Evolutionary conservation across 92 coral and sea anemone species (phyloP).

Genomic region (Zoanthus solanderi): DNA sequence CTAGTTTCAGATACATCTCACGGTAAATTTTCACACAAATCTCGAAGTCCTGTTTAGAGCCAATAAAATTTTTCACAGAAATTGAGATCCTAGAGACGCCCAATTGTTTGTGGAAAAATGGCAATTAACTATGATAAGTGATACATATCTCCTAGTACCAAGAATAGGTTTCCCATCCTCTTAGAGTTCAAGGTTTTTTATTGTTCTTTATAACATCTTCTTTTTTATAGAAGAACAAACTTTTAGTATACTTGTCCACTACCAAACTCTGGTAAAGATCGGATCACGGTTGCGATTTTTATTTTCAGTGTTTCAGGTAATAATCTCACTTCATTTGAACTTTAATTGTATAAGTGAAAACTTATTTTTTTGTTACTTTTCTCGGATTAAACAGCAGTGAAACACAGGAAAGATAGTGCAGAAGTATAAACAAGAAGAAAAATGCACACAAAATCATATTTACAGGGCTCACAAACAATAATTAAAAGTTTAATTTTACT

Average conservation of each 20-base stretch:
- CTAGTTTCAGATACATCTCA: not conserved
- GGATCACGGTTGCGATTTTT: too few relatives aligned
- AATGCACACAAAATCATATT: not conserved
- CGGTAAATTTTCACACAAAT: not conserved
- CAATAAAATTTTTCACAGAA: not conserved
- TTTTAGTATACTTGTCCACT: too few relatives aligned
- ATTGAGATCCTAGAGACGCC: not conserved
- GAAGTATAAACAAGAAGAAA: not conserved
- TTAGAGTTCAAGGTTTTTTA: too few relatives aligned
- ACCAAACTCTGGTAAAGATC: too few relatives aligned
- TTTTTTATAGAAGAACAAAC: too few relatives aligned
- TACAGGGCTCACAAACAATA: not conserved
- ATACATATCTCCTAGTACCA: not conserved
- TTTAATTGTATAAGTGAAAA: too few relatives aligned
- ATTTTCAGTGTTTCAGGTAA: too few relatives aligned
- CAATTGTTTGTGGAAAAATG: not conserved
- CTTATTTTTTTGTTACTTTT: too few relatives aligned
- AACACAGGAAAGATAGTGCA: not conserved
- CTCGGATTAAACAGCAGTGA: too few relatives aligned
- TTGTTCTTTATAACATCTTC: too few relatives aligned
- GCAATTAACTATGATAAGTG: not conserved
- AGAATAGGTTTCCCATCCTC: not conserved
- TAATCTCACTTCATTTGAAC: too few relatives aligned
- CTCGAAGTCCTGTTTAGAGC: not conserved
- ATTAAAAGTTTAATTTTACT: not conserved